These are phyloP conservation scores for Drosophila nigricruria DNA, from an alignment of 2,888 invertebrate species.

Conservation along the genomic window DNA sequence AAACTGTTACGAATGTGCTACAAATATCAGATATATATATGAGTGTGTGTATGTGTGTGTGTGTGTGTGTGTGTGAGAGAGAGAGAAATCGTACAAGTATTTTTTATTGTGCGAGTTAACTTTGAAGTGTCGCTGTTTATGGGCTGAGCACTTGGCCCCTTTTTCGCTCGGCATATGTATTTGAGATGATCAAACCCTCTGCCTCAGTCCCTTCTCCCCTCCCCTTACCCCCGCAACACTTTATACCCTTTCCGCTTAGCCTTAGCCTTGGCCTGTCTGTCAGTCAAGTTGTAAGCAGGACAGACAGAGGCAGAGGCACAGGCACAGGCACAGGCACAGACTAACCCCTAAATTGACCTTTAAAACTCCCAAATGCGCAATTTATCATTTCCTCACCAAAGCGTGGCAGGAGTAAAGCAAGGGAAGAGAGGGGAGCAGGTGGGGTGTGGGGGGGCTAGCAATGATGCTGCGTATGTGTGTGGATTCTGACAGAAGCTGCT, in stretches of 20 bases:
- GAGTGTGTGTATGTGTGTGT: background rate
- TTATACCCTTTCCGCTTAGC: background rate
- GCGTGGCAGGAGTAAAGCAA: background rate
- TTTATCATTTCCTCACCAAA: slow-evolving; percentile 83
- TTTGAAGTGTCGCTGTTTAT: slow-evolving; percentile 75
- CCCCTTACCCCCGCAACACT: background rate
- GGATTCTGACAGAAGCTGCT: slow-evolving; percentile 45
- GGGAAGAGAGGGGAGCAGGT: background rate
- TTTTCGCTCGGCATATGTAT: background rate
- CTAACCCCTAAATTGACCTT: slow-evolving; percentile 84
- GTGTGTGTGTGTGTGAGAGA: slow-evolving; percentile 5
- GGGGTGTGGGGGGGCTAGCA: background rate
- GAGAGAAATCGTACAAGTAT: slow-evolving; percentile 58
- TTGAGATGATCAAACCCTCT: slow-evolving; percentile 2
- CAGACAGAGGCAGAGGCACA: slow-evolving; percentile 27
- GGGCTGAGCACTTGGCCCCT: slow-evolving; percentile 29
- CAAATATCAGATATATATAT: slow-evolving; percentile 1
- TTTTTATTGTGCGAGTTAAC: slow-evolving; percentile 77
- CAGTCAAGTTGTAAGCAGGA: slow-evolving; percentile 60
- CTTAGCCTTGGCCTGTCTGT: slow-evolving; percentile 31
- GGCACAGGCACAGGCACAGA: slow-evolving; percentile 47
- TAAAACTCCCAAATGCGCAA: slow-evolving; percentile 85
- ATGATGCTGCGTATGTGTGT: slow-evolving; percentile 23
- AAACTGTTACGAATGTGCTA: slow-evolving; percentile 31
- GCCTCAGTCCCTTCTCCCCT: slow-evolving; percentile 6